Conservation (phyloP, 1,140 invertebrate genomes). For the Heliconius eleuchia region DNA sequence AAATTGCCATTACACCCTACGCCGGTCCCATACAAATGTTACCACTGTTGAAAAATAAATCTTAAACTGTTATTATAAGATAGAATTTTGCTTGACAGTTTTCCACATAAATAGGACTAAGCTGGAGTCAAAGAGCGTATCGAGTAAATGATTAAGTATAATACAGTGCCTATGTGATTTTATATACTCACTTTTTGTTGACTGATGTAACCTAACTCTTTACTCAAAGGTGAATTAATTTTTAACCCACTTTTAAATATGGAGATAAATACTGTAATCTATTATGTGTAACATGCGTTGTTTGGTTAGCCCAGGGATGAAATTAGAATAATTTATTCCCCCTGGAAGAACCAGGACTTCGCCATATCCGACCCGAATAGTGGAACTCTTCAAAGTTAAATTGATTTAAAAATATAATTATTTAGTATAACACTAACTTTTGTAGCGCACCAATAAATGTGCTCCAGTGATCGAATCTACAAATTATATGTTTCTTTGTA, state of each 20-base stretch:
- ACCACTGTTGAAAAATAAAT: background rate
- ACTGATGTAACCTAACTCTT: background rate
- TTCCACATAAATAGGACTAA: background rate
- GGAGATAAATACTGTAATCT: too few species aligned
- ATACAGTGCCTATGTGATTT: background rate
- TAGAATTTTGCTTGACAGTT: background rate
- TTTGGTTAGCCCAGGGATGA: too few species aligned
- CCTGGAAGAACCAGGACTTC: too few species aligned
- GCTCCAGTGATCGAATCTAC: too few species aligned
- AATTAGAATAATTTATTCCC: too few species aligned
- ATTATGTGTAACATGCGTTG: too few species aligned
- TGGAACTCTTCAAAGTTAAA: too few species aligned
- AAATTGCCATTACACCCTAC: conserved; percentile 19
- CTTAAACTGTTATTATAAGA: background rate
- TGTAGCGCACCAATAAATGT: too few species aligned
- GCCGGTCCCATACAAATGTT: background rate
- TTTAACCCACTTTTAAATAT: background rate
- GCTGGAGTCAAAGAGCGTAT: background rate
- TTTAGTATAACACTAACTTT: too few species aligned
- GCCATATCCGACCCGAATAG: too few species aligned
- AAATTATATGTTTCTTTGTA: too few species aligned
- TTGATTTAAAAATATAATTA: too few species aligned
- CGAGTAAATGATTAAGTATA: conserved; percentile 2
- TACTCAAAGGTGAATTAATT: background rate
- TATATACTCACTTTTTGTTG: background rate